A percentile compares a stretch with the other conserved stretches of the same genome.
Conservation (phyloP, 2,888 invertebrate genomes). For the Aplocera efformata region DNA sequence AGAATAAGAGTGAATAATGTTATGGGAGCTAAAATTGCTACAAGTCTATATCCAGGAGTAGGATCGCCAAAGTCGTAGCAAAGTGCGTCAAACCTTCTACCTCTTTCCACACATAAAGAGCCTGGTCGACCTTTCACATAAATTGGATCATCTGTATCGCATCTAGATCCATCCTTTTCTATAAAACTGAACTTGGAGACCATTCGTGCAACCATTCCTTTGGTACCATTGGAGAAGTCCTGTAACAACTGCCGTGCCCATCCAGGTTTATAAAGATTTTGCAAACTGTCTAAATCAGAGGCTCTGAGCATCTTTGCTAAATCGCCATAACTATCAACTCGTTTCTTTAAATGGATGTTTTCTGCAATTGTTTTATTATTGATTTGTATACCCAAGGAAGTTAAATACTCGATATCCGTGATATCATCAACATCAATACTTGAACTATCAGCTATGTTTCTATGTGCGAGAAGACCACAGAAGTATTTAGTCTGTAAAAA, state of each 20-base stretch:
- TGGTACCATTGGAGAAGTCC: slow-evolving; percentile 46
- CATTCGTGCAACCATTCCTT: slow-evolving; percentile 48
- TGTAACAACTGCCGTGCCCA: slow-evolving; percentile 39
- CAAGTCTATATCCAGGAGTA: slow-evolving; percentile 58
- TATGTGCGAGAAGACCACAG: slow-evolving; percentile 56
- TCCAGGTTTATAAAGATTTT: slow-evolving; percentile 42
- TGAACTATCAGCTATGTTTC: slow-evolving; percentile 27
- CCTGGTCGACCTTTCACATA: slow-evolving; percentile 55
- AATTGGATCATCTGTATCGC: slow-evolving; percentile 54
- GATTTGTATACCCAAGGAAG: slow-evolving; percentile 39
- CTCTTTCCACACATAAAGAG: slow-evolving; percentile 51
- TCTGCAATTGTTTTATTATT: slow-evolving; percentile 14
- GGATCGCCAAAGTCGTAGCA: slow-evolving; percentile 65
- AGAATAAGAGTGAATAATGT: slow-evolving; percentile 64
- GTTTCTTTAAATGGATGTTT: neutral
- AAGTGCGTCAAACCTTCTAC: slow-evolving; percentile 49
- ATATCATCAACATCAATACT: slow-evolving; percentile 26
- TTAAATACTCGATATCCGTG: slow-evolving; percentile 34
- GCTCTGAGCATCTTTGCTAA: slow-evolving; percentile 10
- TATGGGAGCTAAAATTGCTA: slow-evolving; percentile 62
- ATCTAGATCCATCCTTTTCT: slow-evolving; percentile 46
- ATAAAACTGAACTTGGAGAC: slow-evolving; percentile 56
- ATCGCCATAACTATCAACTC: neutral
- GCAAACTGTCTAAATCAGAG: slow-evolving; percentile 49
- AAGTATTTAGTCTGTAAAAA: slow-evolving; percentile 47